Conservation (phyloP, 2,113 vertebrate genomes). For the Phaethornis superciliosus region DNA sequence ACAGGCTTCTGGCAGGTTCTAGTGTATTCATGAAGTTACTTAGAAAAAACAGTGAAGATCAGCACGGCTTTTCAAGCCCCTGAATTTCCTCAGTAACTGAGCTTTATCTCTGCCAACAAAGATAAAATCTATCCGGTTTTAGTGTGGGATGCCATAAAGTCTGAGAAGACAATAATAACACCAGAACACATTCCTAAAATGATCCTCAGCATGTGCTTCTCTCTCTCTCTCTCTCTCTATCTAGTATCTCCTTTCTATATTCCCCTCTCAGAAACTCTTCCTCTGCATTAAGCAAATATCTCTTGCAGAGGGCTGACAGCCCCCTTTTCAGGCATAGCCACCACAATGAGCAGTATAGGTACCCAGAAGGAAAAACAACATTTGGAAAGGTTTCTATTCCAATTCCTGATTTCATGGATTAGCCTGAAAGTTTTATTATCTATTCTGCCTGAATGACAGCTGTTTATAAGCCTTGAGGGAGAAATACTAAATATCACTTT, state of each 20-base stretch:
- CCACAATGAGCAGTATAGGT: not conserved
- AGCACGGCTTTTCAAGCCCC: not conserved
- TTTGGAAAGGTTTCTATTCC: constrained; percentile 4
- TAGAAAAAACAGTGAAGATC: not conserved
- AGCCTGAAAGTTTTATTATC: not conserved
- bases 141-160: not conserved
- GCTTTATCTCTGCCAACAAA: not conserved
- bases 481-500: constrained; percentile 35
- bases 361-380: not conserved
- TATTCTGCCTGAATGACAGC: constrained; percentile 25
- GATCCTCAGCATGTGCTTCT: not conserved
- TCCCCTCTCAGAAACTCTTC: not conserved
- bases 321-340: not conserved
- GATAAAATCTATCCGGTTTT: not conserved
- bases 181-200: not conserved
- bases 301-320: not conserved
- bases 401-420: not conserved
- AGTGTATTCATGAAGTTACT: not conserved
- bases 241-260: not conserved
- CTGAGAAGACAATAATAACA: not conserved
- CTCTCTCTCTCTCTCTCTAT: not conserved
- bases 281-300: not conserved
- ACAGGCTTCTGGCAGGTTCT: not conserved
- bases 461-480: constrained; percentile 39
- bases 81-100: not conserved